These are phyloP conservation scores for Pheosia gnoma DNA, from an alignment of 2,888 invertebrate genomes.

Conservation along the genomic window DNA sequence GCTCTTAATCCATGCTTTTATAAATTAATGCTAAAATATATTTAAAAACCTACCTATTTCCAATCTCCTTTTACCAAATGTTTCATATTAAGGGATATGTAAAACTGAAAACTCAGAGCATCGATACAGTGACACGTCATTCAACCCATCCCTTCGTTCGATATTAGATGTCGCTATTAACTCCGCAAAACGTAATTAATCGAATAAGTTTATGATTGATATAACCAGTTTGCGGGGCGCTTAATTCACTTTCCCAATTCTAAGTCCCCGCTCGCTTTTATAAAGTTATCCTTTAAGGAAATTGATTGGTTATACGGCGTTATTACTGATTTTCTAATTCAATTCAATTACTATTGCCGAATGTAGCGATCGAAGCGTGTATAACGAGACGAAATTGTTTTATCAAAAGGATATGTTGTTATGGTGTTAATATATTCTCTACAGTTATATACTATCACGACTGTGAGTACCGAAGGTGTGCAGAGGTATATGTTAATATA, in stretches of 20 bases:
- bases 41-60: too few relatives aligned
- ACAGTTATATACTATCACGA: background rate
- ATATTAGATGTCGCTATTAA: slow-evolving; percentile 84
- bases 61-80: too few relatives aligned
- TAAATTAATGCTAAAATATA: too few relatives aligned
- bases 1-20: too few relatives aligned
- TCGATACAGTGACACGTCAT: background rate
- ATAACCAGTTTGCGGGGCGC: slow-evolving; percentile 83
- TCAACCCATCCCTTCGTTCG: slow-evolving; percentile 58
- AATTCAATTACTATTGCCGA: slow-evolving; percentile 62
- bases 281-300: slow-evolving; percentile 79
- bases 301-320: slow-evolving; percentile 75
- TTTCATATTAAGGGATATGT: too few relatives aligned
- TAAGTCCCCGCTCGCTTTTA: slow-evolving; percentile 69
- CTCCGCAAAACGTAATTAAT: slow-evolving; percentile 85
- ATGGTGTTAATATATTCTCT: slow-evolving; percentile 14
- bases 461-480: too few relatives aligned
- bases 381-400: slow-evolving; percentile 51
- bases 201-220: slow-evolving; percentile 85
- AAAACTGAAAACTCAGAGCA: background rate
- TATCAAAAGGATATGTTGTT: slow-evolving; percentile 50
- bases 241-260: slow-evolving; percentile 84
- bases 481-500: too few relatives aligned
- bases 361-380: slow-evolving; percentile 52
- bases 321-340: slow-evolving; percentile 70